Evolutionary conservation across 2,888 invertebrate species (phyloP).

Genomic region (Eristalis arbustorum): DNA sequence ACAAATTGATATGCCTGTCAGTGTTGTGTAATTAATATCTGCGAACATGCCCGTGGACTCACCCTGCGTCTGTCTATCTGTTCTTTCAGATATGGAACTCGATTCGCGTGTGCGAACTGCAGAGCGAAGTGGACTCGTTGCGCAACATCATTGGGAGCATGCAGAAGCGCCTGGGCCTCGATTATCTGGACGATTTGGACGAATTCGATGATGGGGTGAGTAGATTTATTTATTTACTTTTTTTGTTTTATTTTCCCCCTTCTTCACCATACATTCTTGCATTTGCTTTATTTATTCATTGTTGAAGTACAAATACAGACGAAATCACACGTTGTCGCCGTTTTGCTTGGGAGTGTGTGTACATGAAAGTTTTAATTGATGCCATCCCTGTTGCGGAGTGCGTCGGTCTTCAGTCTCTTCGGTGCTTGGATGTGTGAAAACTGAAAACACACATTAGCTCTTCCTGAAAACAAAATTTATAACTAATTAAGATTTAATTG

Average conservation of each 20-base stretch:
- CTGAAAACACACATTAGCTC: not conserved
- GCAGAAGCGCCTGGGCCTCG: constrained; percentile 77
- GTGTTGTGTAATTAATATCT: constrained; percentile 17
- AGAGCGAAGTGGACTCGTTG: constrained; percentile 76
- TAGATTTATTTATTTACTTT: not conserved
- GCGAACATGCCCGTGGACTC: not conserved
- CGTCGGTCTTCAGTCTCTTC: not conserved
- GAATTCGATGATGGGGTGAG: constrained; percentile 79
- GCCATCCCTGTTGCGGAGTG: not conserved
- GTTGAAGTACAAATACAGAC: no score
- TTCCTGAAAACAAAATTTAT: not conserved
- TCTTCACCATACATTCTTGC: not conserved
- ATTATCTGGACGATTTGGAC: constrained; percentile 77
- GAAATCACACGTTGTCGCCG: not conserved
- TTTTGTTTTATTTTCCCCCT: not conserved
- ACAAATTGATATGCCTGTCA: constrained; percentile 50
- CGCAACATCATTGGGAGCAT: constrained; percentile 75
- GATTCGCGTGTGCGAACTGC: constrained; percentile 75
- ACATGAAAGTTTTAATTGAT: not conserved
- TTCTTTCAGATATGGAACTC: constrained; percentile 77
- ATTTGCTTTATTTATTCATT: no score
- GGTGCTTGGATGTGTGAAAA: constrained; percentile 6
- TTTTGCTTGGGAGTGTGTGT: not conserved
- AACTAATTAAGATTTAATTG: constrained; percentile 32
- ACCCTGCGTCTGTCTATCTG: not conserved